Percentiles rank a stretch among this genome's conserved stretches.
These are phyloP conservation scores for Hydriomena furcata DNA, from an alignment of 2,888 invertebrate species.

Conservation along the genomic window DNA sequence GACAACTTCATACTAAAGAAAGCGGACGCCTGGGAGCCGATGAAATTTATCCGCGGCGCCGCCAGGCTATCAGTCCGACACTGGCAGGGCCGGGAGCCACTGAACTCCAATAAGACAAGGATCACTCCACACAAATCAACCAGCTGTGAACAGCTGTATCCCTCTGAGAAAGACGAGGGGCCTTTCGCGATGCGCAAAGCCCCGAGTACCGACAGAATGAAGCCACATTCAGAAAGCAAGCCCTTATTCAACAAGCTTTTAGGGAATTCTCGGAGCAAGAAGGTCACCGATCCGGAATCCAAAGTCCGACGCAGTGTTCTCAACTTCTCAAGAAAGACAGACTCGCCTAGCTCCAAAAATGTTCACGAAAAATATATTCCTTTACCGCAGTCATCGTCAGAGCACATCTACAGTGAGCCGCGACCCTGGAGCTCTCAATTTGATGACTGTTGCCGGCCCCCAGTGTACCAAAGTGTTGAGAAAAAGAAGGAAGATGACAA, in stretches of 20 bases:
- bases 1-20: constrained; percentile 83
- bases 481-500: constrained; percentile 65
- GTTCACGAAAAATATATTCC: constrained; percentile 79
- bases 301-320: constrained; percentile 70
- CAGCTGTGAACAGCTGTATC: constrained; percentile 78
- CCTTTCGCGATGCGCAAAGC: constrained; percentile 72
- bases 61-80: constrained; percentile 80
- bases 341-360: constrained; percentile 60
- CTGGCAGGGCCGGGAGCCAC: constrained; percentile 78
- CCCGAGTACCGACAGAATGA: constrained; percentile 78
- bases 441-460: constrained; percentile 73
- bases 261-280: constrained; percentile 71
- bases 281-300: constrained; percentile 65
- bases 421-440: constrained; percentile 65
- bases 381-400: constrained; percentile 61
- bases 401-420: constrained; percentile 75
- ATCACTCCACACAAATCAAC: constrained; percentile 72
- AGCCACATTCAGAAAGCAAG: constrained; percentile 66
- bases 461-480: constrained; percentile 75
- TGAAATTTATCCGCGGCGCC: constrained; percentile 76
- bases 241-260: constrained; percentile 74
- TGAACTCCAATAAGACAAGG: constrained; percentile 66
- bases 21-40: constrained; percentile 78
- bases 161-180: constrained; percentile 62
- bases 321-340: constrained; percentile 68